These are phyloP conservation scores for Anguilla megastoma DNA, from an alignment of 2,797 vertebrate species.

Conservation along the genomic window DNA sequence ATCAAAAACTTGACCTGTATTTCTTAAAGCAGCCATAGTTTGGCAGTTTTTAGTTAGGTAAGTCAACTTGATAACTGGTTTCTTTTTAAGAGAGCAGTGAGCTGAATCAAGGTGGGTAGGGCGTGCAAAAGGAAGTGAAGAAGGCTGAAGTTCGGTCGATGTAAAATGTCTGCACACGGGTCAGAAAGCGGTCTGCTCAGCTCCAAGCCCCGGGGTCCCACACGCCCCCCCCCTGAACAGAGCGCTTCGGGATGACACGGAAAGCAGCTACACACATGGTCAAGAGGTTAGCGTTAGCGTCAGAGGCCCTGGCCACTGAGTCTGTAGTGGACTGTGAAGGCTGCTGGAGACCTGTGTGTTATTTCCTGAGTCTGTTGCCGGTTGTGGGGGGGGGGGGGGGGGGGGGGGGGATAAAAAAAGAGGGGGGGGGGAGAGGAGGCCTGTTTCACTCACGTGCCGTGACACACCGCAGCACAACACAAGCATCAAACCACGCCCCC, in stretches of 20 bases:
- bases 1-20: neutral
- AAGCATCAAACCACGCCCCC: too few species aligned
- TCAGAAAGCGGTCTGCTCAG: neutral
- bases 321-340: constrained; percentile 13
- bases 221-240: neutral
- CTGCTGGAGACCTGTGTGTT: neutral
- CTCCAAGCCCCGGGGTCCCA: neutral
- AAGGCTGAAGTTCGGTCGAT: too few species aligned
- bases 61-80: too few species aligned
- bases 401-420: too few species aligned
- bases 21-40: neutral
- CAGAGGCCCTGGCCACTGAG: constrained; percentile 1
- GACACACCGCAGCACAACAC: too few species aligned
- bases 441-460: too few species aligned
- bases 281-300: neutral
- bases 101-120: too few species aligned
- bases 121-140: too few species aligned
- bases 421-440: too few species aligned
- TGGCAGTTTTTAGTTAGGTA: too few species aligned
- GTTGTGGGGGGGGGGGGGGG: neutral
- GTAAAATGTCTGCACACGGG: too few species aligned
- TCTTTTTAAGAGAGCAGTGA: too few species aligned
- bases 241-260: neutral
- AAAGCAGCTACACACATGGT: neutral
- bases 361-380: neutral